Evolutionary conservation across 2,888 invertebrate genomes (phyloP), one percentile per base, ranked within the genome.

Genomic region (Agonum fuliginosum): DNA sequence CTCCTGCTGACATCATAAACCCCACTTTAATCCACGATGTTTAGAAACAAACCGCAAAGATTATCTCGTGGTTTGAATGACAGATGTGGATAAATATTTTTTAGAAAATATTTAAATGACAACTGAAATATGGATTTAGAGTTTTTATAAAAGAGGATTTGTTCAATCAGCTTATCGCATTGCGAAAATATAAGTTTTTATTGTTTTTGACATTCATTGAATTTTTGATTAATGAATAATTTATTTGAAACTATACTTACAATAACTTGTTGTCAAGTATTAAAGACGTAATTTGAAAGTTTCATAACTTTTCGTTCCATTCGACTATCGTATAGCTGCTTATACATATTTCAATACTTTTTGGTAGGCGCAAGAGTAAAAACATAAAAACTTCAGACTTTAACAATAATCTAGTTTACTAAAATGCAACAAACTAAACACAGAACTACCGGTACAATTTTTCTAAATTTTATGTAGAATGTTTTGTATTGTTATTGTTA

Each of bases 1-100:
- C 17, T 12, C 1, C 46, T 24, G 70, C 43, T 70, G 70, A 70
- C 70, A 70, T 70, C 70, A 70, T 24, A 24, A 70, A 20, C 46
- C 46, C 70, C 5, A 24, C 14, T 70, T 70, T 43, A 70, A 70
- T n/a, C 46, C 43, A n/a, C 27, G 46, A 5, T 46, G 24, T 43
- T 70, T 70, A 70, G 41, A 70, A 48, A 27, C 27, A 27, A 62
- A 62, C 62, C 62, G 6, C 62, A 48, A 4, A 19, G 19, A 48
- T 48, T 19, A 48, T 4, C 10, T 48, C 20, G 8, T 48, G 48
- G 19, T 48, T 37, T 37, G 37, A 20, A 20, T 48, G 48, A 48
- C 48, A 48, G 19, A 48, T 48, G 48, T 48, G 48, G 20, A 8
- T 17, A 3, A 19, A 48, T 48, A 1, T 48, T 48, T 48, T 6